Base-by-base conservation (phyloP, 92 coral and sea anemone species). In the Zoanthus solanderi region DNA sequence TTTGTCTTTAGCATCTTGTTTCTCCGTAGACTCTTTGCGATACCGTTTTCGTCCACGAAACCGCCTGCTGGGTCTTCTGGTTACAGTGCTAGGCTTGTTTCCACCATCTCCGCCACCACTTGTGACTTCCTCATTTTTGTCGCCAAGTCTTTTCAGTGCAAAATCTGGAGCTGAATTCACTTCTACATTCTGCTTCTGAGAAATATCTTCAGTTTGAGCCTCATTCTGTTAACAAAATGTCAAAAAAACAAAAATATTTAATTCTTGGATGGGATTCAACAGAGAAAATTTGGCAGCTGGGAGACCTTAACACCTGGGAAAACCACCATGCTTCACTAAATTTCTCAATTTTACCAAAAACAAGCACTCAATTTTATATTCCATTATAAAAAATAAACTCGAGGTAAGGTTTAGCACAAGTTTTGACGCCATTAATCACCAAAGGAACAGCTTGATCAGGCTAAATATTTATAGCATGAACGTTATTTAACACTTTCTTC, bases 21-120 rank as follows among this genome's bases (percentile, higher is more conserved):
- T 81, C 58, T 67, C 85, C 47, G 18, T n/a, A 10, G 76, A 81
- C 13, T 66, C 74, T 23, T 68, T 81, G 10, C 85, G 84, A 72
- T 57, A 58, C 12, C 84, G 75, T 42, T 81, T 81, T 23, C 75
- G 23, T 28, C 85, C 85, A 29, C 85, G 75, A 18, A 81, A 81
- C 28, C 85, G 32, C 42, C 28, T 66, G 60, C 52, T 81, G n/a
- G 85, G 85, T 0, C 58, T 67, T 81, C 85, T 28, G 28, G 18
- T 18, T 5, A 10, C 69, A 4, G 1, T 63, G 29, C 28, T 18
- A 2, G 69, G 23, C n/a, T 23, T 63, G 30, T n/a, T n/a, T 0
- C 28, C 30, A 12, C 9, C 85, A 17, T 79, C 71, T 79, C 60
- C 84, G 12, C 9, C 85, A 9, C 73, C 73, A 44, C 46, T 46